Percentiles rank a stretch among this genome's conserved stretches.
Conservation (phyloP, 2,113 vertebrate genomes). For the Carassius gibelio region DNA sequence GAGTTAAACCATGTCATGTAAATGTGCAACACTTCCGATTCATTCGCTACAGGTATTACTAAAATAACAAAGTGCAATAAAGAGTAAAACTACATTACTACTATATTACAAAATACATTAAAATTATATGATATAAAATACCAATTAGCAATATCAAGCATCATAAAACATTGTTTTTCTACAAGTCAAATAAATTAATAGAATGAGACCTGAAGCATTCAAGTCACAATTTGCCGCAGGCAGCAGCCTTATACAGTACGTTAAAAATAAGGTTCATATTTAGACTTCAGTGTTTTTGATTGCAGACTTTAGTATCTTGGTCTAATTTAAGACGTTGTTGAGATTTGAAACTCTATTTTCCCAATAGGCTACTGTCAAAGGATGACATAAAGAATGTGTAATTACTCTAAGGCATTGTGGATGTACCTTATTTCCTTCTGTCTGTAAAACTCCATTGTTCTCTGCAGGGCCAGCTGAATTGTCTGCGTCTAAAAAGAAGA, state of each 20-base stretch:
- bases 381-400: not conserved
- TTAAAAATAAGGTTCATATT: not conserved
- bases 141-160: not conserved
- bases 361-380: not conserved
- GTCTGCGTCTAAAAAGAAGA: constrained; percentile 84
- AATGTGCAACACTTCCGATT: not conserved
- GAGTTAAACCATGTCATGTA: too few relatives aligned
- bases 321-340: not conserved
- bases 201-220: not conserved
- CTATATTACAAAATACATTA: not conserved
- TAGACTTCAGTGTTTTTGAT: not conserved
- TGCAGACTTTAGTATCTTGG: not conserved
- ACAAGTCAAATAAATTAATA: not conserved
- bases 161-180: not conserved
- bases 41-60: not conserved
- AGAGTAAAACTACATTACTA: not conserved
- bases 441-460: constrained; percentile 89
- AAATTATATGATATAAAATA: not conserved
- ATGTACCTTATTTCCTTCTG: constrained; percentile 89
- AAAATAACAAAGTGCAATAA: not conserved
- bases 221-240: not conserved
- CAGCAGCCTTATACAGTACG: too few relatives aligned
- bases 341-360: not conserved
- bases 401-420: not conserved
- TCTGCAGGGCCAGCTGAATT: constrained; percentile 91